Conservation (phyloP, 2,888 invertebrate species). For the Nudaria mundana region DNA sequence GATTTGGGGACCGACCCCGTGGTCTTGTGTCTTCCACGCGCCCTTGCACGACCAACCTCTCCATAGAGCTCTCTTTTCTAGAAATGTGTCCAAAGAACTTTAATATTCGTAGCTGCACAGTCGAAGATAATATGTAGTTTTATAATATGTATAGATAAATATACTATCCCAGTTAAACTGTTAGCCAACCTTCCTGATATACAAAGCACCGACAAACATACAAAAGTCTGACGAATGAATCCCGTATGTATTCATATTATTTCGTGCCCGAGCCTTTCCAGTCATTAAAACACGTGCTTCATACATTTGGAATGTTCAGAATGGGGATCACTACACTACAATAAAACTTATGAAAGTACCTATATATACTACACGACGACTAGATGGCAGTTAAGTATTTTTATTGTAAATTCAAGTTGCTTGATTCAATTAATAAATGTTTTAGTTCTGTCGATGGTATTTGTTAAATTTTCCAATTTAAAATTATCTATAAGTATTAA, state of each 20-base stretch:
- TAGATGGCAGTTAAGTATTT: conserved; percentile 22
- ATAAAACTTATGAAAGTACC: conserved; percentile 40
- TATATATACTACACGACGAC: conserved; percentile 33
- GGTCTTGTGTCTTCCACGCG: no score
- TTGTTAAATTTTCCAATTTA: no score
- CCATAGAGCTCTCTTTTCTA: no score
- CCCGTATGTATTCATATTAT: conserved; percentile 46
- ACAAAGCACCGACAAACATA: conserved; percentile 17
- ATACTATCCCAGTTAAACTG: conserved; percentile 8
- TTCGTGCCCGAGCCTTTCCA: conserved; percentile 37
- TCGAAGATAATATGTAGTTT: no score
- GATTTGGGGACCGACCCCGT: no score
- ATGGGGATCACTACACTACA: conserved; percentile 47
- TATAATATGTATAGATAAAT: no score
- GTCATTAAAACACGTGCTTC: conserved; percentile 50
- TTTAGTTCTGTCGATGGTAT: conserved; percentile 11
- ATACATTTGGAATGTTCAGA: conserved; percentile 56
- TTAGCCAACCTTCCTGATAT: conserved; percentile 10
- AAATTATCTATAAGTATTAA: no score
- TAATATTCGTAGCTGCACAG: no score
- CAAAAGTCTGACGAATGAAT: conserved; percentile 25
- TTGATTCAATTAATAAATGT: conserved; percentile 12
- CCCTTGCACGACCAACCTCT: no score
- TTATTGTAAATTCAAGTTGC: conserved; percentile 23
- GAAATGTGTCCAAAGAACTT: no score